These are phyloP conservation scores for Trichopoda pennipes DNA, from an alignment of 2,888 invertebrate genomes.

Conservation along the genomic window DNA sequence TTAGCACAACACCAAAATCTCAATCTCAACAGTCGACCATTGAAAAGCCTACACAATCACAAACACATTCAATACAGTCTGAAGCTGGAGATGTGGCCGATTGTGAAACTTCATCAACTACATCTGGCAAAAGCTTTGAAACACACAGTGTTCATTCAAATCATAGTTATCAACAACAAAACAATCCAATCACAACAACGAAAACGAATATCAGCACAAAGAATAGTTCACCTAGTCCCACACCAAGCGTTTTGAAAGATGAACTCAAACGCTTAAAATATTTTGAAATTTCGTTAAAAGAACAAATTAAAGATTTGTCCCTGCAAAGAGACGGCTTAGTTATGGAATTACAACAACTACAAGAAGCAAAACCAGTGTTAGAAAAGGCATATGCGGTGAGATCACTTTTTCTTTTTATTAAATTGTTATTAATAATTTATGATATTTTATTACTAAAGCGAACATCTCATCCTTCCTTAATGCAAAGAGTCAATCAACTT, in stretches of 20 bases:
- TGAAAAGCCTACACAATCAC: conserved; percentile 74
- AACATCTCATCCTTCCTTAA: conserved; percentile 79
- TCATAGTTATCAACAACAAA: conserved; percentile 71
- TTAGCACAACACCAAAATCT: conserved; percentile 77
- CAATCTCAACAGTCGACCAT: conserved; percentile 74
- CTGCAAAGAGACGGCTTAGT: conserved; percentile 80
- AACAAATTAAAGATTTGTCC: conserved; percentile 80
- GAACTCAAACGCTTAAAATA: conserved; percentile 80
- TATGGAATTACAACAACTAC: conserved; percentile 81
- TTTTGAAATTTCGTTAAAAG: conserved; percentile 79
- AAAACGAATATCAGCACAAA: conserved; percentile 72
- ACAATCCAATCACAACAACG: conserved; percentile 60
- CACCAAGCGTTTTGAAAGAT: conserved; percentile 78
- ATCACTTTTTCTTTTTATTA: neutral
- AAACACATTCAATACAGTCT: conserved; percentile 73
- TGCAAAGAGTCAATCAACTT: conserved; percentile 81
- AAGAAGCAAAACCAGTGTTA: conserved; percentile 80
- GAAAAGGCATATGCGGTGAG: conserved; percentile 81
- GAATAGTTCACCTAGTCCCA: conserved; percentile 71
- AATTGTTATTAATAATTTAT: neutral
- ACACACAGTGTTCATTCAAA: conserved; percentile 79
- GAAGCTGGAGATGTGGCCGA: conserved; percentile 74
- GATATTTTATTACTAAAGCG: conserved; percentile 72
- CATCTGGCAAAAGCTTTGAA: conserved; percentile 80
- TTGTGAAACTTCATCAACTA: conserved; percentile 78